Percentiles rank a stretch among this genome's conserved stretches.
These are phyloP conservation scores for Solea senegalensis DNA, from an alignment of 2,113 vertebrate species.

Conservation along the genomic window DNA sequence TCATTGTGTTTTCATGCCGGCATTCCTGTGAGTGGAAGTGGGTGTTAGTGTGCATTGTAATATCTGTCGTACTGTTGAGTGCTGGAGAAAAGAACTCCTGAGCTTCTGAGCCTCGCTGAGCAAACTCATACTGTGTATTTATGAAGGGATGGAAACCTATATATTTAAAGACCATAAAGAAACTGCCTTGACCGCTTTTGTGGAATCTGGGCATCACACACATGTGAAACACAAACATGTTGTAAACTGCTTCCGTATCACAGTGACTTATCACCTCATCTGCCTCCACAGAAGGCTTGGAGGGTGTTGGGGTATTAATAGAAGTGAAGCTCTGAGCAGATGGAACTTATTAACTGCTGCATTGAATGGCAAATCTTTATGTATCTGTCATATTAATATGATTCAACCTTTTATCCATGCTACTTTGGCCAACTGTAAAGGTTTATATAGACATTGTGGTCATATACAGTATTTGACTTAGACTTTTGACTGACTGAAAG, in stretches of 20 bases:
- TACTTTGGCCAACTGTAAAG: too few species aligned
- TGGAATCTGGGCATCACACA: conserved; percentile 15
- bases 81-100: background rate
- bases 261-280: background rate
- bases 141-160: conserved; percentile 33
- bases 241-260: background rate
- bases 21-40: conserved; percentile 29
- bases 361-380: too few species aligned
- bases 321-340: background rate
- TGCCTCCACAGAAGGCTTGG: background rate
- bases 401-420: too few species aligned
- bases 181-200: background rate
- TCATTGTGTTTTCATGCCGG: background rate
- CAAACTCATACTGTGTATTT: background rate
- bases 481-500: too few species aligned
- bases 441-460: too few species aligned
- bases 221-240: conserved; percentile 33
- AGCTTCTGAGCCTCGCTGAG: background rate
- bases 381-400: too few species aligned
- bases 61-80: background rate
- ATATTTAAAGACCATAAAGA: conserved; percentile 50
- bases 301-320: background rate
- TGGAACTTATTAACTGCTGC: background rate
- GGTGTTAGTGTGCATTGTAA: background rate
- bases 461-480: too few species aligned